phyloP scores from a whole-genome alignment of 1,140 invertebrate species.

The Ridgeia piscesae region DNA sequence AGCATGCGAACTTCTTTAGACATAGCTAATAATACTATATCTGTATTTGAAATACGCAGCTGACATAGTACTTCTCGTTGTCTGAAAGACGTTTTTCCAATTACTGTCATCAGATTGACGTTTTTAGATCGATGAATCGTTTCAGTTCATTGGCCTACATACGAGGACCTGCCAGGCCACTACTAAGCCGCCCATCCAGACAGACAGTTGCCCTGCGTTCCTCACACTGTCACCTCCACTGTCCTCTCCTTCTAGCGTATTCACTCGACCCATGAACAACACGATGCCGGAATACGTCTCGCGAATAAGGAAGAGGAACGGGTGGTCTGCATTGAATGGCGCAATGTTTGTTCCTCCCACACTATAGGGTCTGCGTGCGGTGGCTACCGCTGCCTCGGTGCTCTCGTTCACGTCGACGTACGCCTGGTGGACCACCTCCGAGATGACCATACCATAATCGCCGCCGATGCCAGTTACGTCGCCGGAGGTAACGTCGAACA shows the following conservation, averaged over 20 bases:
- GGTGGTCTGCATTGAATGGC: not conserved
- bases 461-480: slow-evolving; percentile 43
- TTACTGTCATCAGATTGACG: too few relatives aligned
- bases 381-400: slow-evolving; percentile 50
- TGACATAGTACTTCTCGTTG: too few relatives aligned
- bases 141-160: too few relatives aligned
- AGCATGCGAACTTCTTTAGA: too few relatives aligned
- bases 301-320: slow-evolving; percentile 13
- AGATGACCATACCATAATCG: slow-evolving; percentile 37
- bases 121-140: too few relatives aligned
- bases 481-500: slow-evolving; percentile 32
- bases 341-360: not conserved
- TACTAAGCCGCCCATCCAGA: too few relatives aligned
- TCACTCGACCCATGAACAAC: not conserved
- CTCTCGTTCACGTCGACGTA: slow-evolving; percentile 62
- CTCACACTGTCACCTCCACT: too few relatives aligned
- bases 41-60: too few relatives aligned
- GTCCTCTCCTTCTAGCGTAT: not conserved
- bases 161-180: too few relatives aligned
- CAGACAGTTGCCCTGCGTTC: too few relatives aligned
- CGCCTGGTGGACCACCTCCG: slow-evolving; percentile 59
- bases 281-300: not conserved
- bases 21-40: too few relatives aligned
- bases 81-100: too few relatives aligned
- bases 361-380: not conserved